Conservation (phyloP, 2,888 invertebrate species). For the Cataglyphis livida region DNA sequence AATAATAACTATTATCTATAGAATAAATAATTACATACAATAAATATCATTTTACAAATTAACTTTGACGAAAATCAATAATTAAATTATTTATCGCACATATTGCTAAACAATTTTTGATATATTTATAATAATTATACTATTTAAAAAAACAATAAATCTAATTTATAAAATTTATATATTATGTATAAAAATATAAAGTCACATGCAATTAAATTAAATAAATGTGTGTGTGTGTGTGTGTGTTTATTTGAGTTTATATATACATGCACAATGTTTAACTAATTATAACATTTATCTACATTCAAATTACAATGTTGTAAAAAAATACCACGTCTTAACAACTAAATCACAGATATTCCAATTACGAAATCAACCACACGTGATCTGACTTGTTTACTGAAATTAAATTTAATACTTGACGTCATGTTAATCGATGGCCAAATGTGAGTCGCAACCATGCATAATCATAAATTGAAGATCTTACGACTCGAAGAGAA, state of each 20-base stretch:
- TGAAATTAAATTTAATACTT: constrained; percentile 45
- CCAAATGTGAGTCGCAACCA: constrained; percentile 13
- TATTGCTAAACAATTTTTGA: background rate
- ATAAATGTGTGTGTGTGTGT: background rate
- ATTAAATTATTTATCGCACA: background rate
- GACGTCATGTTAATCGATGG: constrained; percentile 46
- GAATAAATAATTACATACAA: background rate
- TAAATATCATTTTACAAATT: background rate
- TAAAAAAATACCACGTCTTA: background rate
- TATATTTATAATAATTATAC: background rate
- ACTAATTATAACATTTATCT: background rate
- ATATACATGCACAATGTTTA: background rate
- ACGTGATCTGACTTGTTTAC: constrained; percentile 35
- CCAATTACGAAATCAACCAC: constrained; percentile 26
- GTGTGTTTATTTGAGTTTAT: too few species aligned
- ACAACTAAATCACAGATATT: constrained; percentile 1
- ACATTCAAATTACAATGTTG: background rate
- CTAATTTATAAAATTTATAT: background rate
- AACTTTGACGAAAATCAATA: background rate
- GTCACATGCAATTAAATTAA: background rate
- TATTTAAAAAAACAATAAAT: background rate
- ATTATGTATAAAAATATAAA: background rate
- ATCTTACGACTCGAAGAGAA: constrained; percentile 4
- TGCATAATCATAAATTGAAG: constrained; percentile 14
- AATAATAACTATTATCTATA: background rate